Conservation (phyloP, 2,113 vertebrate genomes). For the Myxocyprinus asiaticus region DNA sequence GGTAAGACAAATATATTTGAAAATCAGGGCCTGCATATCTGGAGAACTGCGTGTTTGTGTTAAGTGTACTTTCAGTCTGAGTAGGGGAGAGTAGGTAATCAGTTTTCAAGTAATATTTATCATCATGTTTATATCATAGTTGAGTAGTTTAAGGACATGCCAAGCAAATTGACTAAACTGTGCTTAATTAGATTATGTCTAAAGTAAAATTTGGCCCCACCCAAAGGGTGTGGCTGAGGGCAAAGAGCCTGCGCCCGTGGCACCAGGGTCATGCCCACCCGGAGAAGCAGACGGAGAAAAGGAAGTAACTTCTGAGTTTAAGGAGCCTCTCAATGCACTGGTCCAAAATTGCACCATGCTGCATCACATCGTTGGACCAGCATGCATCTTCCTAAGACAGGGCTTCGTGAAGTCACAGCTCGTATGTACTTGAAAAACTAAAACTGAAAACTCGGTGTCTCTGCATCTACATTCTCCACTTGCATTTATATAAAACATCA, state of each 20-base stretch:
- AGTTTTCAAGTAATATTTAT: too few relatives aligned
- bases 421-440: conserved; percentile 66
- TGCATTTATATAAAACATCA: conserved; percentile 3
- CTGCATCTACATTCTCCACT: background rate
- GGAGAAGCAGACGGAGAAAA: conserved; percentile 28
- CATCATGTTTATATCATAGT: background rate
- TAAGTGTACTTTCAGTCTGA: background rate
- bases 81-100: too few relatives aligned
- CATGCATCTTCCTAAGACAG: conserved; percentile 84
- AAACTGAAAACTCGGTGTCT: background rate
- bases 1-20: conserved; percentile 64
- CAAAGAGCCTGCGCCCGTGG: conserved; percentile 23
- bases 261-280: background rate
- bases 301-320: conserved; percentile 50
- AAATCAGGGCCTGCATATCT: background rate
- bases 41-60: background rate
- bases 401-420: conserved; percentile 75
- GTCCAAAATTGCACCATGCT: conserved; percentile 76
- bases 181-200: conserved; percentile 37
- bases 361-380: conserved; percentile 77
- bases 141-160: conserved; percentile 13
- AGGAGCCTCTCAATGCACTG: conserved; percentile 58
- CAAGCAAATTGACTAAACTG: conserved; percentile 6
- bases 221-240: conserved; percentile 44
- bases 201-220: conserved; percentile 33